Percentiles rank a stretch among this genome's conserved stretches.
These are phyloP conservation scores for Amphimallon solstitiale DNA, from an alignment of 2,888 invertebrate species.

Conservation along the genomic window DNA sequence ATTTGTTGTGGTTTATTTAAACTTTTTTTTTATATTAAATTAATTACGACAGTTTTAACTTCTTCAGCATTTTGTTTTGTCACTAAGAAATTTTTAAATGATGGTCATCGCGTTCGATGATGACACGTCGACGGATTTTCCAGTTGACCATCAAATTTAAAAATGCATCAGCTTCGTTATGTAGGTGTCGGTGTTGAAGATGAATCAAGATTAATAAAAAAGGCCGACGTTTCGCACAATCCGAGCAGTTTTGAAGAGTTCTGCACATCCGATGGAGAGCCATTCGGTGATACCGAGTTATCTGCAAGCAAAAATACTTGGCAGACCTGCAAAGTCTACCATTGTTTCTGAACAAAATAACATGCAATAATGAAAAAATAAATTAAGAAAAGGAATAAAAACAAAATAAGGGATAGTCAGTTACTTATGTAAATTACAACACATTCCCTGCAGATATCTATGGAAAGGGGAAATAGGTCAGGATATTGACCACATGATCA, in stretches of 20 bases:
- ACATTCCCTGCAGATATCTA: too few relatives aligned
- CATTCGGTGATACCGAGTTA: slow-evolving; percentile 50
- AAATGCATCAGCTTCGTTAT: slow-evolving; percentile 44
- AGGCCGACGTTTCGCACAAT: slow-evolving; percentile 54
- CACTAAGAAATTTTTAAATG: slow-evolving; percentile 15
- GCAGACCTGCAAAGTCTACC: slow-evolving; percentile 29
- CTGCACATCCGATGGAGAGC: slow-evolving; percentile 49
- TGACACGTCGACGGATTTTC: neutral
- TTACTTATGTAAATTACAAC: too few relatives aligned
- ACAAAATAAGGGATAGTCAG: too few relatives aligned
- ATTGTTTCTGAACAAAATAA: neutral
- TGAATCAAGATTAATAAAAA: slow-evolving; percentile 56
- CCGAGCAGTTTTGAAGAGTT: slow-evolving; percentile 53
- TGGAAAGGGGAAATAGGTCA: too few relatives aligned
- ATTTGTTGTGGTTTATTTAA: neutral
- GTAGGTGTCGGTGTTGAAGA: slow-evolving; percentile 57
- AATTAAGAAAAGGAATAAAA: too few relatives aligned
- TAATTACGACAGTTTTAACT: slow-evolving; percentile 15
- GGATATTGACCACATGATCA: too few relatives aligned
- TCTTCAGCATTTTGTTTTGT: slow-evolving; percentile 5
- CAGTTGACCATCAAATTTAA: neutral
- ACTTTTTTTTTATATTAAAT: too few relatives aligned
- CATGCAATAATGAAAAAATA: neutral
- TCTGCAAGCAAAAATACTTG: slow-evolving; percentile 49
- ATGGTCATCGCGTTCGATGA: neutral